Base-by-base conservation (phyloP, 2,888 invertebrate species). In the Nysson spinosus region DNA sequence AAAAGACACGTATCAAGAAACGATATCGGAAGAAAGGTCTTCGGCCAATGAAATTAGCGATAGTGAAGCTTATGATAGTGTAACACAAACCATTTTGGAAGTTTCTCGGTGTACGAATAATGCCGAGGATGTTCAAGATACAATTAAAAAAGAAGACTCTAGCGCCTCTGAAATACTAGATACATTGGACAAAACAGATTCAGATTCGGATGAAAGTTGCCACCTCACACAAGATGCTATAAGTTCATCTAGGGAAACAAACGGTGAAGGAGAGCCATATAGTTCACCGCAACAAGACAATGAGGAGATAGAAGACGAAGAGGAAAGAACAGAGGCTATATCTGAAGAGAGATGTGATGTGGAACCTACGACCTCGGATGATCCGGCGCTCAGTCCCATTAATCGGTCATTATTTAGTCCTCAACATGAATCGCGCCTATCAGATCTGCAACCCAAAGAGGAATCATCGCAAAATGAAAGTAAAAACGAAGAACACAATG, bases 401-500 rank as follows among this genome's bases (percentile, higher is more conserved):
- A 67, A 11, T 40, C 70, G 55, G 17, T 81, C 81, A 1, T 26
- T 81, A 2, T 79, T 81, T 24, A 83, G 80, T 39, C 81, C 82
- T 3, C 70, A 73, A 22, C 71, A 69, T 14, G 78, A 81, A 42
- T 43, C 20, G 4, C 68, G 67, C 5, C 19, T 49, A 7, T 57
- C 58, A 0, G 71, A 70, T 51, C 1, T 40, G n/a, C 86, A 92
- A 92, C 69, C 93, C 92, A 75, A 93, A 42, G 55, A 69, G 17
- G 60, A 70, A 32, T 9, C 46, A 9, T 35, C 37, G 1, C 34
- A 40, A 4, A 49, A 52, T 3, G 66, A 63, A 4, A 28, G 37
- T 0, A 56, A 51, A 11, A 49, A 32, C 4, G 26, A 55, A 6
- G 63, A 62, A 17, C 19, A 60, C 2, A 35, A 37, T 1, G 19